phyloP scores from a whole-genome alignment of 2,113 vertebrate genomes.

The Ptyas mucosa region DNA sequence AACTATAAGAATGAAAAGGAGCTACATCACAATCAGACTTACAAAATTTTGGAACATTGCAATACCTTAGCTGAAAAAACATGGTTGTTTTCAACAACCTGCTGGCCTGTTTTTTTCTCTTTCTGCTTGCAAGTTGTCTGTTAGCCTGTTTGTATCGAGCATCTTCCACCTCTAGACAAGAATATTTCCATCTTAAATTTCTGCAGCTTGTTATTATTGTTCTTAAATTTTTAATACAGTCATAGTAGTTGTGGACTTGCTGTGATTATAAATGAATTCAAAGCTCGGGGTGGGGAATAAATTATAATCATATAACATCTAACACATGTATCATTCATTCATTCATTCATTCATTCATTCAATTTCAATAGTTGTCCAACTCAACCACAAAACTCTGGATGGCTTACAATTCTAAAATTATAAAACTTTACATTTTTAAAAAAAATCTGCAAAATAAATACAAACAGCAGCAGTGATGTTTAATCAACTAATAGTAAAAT shows the following conservation, averaged over 20 bases:
- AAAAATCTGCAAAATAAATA: not conserved
- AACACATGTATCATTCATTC: not conserved
- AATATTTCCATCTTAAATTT: not conserved
- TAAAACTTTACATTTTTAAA: not conserved
- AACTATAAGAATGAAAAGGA: not conserved
- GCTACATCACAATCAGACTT: not conserved
- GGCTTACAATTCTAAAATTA: not conserved
- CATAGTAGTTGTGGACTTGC: not conserved
- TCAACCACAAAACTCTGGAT: not conserved
- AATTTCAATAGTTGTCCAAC: too few relatives aligned
- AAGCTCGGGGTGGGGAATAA: not conserved
- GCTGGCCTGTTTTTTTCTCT: not conserved
- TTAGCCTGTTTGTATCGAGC: not conserved
- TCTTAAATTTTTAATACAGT: not conserved
- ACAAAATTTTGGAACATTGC: not conserved
- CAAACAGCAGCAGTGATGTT: not conserved
- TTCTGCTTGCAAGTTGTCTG: not conserved
- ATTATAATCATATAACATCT: not conserved
- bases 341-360: too few relatives aligned
- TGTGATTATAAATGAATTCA: not conserved
- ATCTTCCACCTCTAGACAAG: not conserved
- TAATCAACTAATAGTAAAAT: not conserved
- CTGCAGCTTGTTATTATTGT: not conserved
- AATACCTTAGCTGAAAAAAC: not conserved
- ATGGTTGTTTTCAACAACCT: not conserved